Evolutionary conservation across 2,113 vertebrate species (phyloP).

Genomic region (Ailuropoda melanoleuca): DNA sequence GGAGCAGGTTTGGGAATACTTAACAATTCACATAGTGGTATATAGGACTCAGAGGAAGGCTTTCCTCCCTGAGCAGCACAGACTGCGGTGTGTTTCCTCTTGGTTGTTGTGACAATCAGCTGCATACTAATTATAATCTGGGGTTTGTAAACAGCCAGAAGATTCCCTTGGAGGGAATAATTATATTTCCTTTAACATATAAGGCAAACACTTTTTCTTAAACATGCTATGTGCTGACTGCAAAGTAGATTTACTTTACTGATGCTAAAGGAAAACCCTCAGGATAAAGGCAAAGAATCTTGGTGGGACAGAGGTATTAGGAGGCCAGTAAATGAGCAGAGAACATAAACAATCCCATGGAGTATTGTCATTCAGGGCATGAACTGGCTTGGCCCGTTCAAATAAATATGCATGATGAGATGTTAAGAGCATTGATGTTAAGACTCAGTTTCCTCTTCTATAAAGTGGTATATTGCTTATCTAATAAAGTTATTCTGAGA

Average conservation of each 20-base stretch:
- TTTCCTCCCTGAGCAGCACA: not conserved
- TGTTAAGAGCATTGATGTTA: not conserved
- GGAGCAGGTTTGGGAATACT: not conserved
- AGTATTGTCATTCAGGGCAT: not conserved
- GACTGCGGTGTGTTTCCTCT: not conserved
- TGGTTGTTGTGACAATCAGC: not conserved
- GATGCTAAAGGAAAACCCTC: not conserved
- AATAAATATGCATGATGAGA: not conserved
- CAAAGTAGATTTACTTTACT: conserved; percentile 2
- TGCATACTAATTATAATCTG: not conserved
- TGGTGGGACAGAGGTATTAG: not conserved
- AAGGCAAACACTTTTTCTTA: conserved; percentile 56
- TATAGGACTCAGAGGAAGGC: not conserved
- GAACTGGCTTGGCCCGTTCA: not conserved
- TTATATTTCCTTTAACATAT: conserved; percentile 29
- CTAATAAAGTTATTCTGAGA: not conserved
- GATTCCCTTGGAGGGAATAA: conserved; percentile 36
- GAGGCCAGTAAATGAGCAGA: not conserved
- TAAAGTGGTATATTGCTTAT: not conserved
- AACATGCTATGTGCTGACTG: not conserved
- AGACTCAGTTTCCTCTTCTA: not conserved
- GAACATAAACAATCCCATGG: not conserved
- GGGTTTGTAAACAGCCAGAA: conserved; percentile 47
- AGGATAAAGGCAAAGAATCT: not conserved
- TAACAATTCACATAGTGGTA: not conserved